Base-by-base conservation (phyloP, 1,140 invertebrate genomes). In the Papilio polytes region DNA sequence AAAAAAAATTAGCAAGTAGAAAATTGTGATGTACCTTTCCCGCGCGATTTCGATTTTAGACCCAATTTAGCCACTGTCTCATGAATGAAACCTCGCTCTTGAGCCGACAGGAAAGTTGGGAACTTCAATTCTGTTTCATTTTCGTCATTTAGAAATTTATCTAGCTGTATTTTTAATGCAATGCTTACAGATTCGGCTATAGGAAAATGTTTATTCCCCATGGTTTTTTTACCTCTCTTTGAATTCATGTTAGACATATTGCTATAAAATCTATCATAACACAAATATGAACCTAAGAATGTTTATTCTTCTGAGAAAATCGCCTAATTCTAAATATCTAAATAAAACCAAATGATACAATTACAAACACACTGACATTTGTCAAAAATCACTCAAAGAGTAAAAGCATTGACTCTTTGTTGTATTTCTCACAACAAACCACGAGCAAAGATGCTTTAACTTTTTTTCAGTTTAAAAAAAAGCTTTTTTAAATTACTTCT, bases 1-100 rank as follows among this genome's bases (percentile, higher is more conserved):
- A 2, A n/a, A 0, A 13, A 63, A 63, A 70, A 31, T 70, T 15
- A 31, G 36, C 8, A 41, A 41, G 36, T 41, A 77, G 48, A 81
- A 59, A 76, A 74, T 46, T 48, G 36, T 66, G 15, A 48, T 72
- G n/a, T 89, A 95, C 95, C 95, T 91, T 94, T 94, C 82, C 94
- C 94, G 84, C 94, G 91, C 74, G 95, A 95, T 94, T 97, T 97
- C 1, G 97, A 97, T 87, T 97, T 97, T 1, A 98, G 89, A 0
- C 97, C 97, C 81, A 97, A 90, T 82, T 96, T 94, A 7, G 89
- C 91, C 3, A 96, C 96, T 22, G 97, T 94, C 81, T 96, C 94
- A 91, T 98, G 98, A 76, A 98, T 96, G 88, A 97, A 98, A n/a
- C 96, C 97, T 89, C 98, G 95, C 88, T 98, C 97, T 83, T 96